A percentile compares a stretch with the other conserved stretches of the same genome.
phyloP scores from a whole-genome alignment of 2,113 vertebrate species.

The Glaucomys volans region DNA sequence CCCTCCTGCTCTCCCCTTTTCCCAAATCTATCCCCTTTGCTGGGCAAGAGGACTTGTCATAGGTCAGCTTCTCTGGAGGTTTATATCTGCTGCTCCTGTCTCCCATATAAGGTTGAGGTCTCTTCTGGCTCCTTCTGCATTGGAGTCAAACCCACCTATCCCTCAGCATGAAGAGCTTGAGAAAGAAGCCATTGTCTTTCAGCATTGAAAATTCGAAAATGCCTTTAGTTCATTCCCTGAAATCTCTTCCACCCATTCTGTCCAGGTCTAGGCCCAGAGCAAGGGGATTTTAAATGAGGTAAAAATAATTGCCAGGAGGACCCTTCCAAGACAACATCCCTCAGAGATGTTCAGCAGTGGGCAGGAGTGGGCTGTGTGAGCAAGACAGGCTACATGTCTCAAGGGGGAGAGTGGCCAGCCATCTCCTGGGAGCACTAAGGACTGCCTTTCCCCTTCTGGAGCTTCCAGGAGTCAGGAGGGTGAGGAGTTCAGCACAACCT shows the following conservation, averaged over 20 bases:
- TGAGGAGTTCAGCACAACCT: neutral
- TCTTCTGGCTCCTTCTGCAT: neutral
- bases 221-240: neutral
- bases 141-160: neutral
- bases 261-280: neutral
- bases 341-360: neutral
- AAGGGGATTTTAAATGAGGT: neutral
- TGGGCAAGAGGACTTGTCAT: too few relatives aligned
- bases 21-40: too few relatives aligned
- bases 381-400: too few relatives aligned
- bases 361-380: neutral
- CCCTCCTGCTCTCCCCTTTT: neutral
- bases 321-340: neutral
- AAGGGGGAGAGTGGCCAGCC: neutral
- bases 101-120: fast-evolving
- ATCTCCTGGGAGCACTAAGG: neutral
- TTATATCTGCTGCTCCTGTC: neutral
- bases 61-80: neutral
- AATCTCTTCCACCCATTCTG: neutral
- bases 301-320: neutral
- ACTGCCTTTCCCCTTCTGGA: neutral
- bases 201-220: neutral
- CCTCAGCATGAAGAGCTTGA: neutral
- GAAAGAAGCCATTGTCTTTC: neutral
- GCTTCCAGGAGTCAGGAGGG: neutral